Conservation (phyloP, 2,113 vertebrate species). For the Calidris pugnax region DNA sequence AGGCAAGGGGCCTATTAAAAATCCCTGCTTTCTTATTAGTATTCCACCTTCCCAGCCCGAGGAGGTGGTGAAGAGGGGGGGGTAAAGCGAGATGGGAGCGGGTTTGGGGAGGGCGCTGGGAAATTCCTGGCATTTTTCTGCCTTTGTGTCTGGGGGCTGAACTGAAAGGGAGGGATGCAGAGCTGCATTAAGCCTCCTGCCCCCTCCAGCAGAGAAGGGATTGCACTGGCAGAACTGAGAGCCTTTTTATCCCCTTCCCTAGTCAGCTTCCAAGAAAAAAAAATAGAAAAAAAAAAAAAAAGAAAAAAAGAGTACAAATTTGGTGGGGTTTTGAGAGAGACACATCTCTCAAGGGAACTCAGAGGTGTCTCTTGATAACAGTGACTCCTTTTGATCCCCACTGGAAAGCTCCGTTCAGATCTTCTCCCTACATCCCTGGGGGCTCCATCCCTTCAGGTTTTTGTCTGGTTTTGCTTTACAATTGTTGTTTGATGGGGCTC, state of each 20-base stretch:
- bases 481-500: background rate
- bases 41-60: slow-evolving; percentile 1
- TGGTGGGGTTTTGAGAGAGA: background rate
- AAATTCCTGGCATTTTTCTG: slow-evolving; percentile 80
- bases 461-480: background rate
- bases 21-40: background rate
- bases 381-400: background rate
- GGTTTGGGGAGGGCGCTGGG: slow-evolving; percentile 61
- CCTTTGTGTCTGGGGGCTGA: slow-evolving; percentile 76
- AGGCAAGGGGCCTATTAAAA: background rate
- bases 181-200: slow-evolving; percentile 48
- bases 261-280: background rate
- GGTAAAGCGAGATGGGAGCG: background rate
- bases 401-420: background rate
- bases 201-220: slow-evolving; percentile 35
- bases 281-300: background rate
- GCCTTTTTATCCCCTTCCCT: slow-evolving; percentile 15
- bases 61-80: background rate
- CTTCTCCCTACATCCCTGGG: background rate
- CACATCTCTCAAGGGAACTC: background rate
- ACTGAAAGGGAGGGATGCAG: slow-evolving; percentile 52
- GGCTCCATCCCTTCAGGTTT: background rate
- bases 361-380: background rate
- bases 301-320: background rate
- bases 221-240: background rate